Evolutionary conservation across 1,140 invertebrate genomes (phyloP), one percentile per base, ranked within the genome.

Genomic region (Drosophila setifemur): DNA sequence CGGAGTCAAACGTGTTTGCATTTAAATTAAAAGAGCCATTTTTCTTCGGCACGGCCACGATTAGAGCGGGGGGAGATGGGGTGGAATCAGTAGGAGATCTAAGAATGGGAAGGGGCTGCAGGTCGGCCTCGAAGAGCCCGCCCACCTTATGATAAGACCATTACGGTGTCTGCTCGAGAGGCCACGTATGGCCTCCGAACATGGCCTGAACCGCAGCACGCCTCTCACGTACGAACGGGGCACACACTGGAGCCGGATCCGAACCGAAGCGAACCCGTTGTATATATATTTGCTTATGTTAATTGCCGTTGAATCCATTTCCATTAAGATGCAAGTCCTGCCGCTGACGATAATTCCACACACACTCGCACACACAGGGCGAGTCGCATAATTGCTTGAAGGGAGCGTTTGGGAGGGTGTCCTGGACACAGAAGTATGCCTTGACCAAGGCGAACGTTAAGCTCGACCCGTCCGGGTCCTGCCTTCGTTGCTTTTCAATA

Each of bases 21-120:
- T 89, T 89, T 88, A 89, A 89, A 89, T 89, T 89, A 89, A 89
- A 89, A 82, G 81, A 89, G 83, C 79, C 88, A 89, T 89, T 89
- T 89, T 89, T 89, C 88, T 89, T 82, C 77, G 67, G 73, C 57
- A 58, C 57, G 58, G 58, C 35, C 18, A 31, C 61, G 43, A 66
- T 64, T 66, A 64, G 61, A 40, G 42, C 11, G 52, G n/a, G 4
- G 42, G 60, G 53, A 39, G 40, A 19, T 5, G 43, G 25, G 58
- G 16, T 12, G 6, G 37, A 9, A 23, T n/a, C n/a, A n/a, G n/a
- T n/a, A n/a, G n/a, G n/a, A n/a, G n/a, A n/a, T n/a, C n/a, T n/a
- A n/a, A n/a, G n/a, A n/a, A n/a, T n/a, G 7, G 21, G 16, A 25
- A 14, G 39, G 42, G 9, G 23, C 28, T 45, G 44, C 18, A 42